Evolutionary conservation across 2,113 vertebrate genomes (phyloP).

Genomic region (Nannobrachium achirus): DNA sequence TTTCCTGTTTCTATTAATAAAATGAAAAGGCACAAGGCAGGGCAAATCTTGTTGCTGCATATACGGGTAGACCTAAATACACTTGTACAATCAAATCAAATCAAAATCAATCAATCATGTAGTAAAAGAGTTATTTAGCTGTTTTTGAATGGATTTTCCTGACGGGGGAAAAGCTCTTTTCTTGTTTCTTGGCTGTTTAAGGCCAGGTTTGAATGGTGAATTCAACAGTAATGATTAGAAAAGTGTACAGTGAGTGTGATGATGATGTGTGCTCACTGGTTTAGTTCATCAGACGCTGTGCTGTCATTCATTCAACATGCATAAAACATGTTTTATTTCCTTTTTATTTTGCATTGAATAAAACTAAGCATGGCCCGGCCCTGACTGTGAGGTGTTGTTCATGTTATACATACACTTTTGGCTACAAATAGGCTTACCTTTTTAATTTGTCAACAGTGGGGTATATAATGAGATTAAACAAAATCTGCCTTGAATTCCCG

Average conservation of each 20-base stretch:
- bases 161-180: slow-evolving; percentile 40
- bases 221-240: slow-evolving; percentile 75
- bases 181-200: slow-evolving; percentile 83
- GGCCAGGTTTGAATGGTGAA: slow-evolving; percentile 75
- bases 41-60: slow-evolving; percentile 70
- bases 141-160: slow-evolving; percentile 57
- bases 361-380: slow-evolving; percentile 93
- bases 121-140: too few relatives aligned
- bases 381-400: slow-evolving; percentile 36
- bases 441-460: neutral
- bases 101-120: too few relatives aligned
- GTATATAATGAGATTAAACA: neutral
- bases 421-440: neutral
- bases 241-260: slow-evolving; percentile 83
- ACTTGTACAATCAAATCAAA: too few relatives aligned
- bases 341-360: slow-evolving; percentile 86
- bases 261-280: slow-evolving; percentile 76
- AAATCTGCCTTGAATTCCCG: neutral
- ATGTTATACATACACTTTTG: neutral
- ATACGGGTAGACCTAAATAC: slow-evolving; percentile 71
- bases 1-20: slow-evolving; percentile 16
- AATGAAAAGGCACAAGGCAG: slow-evolving; percentile 66
- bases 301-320: slow-evolving; percentile 81
- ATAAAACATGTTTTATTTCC: slow-evolving; percentile 79
- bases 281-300: slow-evolving; percentile 81